phyloP scores from a whole-genome alignment of 2,888 invertebrate species.

The Brenthis daphne region DNA sequence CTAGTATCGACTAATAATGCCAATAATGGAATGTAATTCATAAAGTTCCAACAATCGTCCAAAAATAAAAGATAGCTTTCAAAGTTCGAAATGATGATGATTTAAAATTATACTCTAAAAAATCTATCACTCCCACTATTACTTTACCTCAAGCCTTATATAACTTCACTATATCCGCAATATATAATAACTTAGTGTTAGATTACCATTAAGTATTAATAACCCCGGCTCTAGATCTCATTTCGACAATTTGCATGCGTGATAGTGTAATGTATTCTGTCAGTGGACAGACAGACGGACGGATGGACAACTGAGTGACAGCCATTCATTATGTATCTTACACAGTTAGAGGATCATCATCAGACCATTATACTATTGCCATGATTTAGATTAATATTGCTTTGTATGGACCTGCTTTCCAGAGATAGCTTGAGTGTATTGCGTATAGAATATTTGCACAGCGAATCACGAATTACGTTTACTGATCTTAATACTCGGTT shows the following conservation, averaged over 20 bases:
- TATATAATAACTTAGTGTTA: background rate
- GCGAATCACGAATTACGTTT: background rate
- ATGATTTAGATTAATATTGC: constrained; percentile 17
- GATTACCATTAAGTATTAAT: constrained; percentile 8
- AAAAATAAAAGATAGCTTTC: no score
- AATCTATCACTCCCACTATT: no score
- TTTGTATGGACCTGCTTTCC: background rate
- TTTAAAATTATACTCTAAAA: no score
- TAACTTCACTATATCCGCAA: background rate
- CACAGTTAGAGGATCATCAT: constrained; percentile 12
- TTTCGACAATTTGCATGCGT: constrained; percentile 18
- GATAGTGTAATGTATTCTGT: constrained; percentile 19
- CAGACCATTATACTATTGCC: constrained; percentile 8
- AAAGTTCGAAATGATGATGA: no score
- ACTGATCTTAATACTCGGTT: no score
- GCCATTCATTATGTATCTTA: constrained; percentile 26
- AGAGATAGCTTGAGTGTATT: background rate
- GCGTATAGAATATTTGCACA: background rate
- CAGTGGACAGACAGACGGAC: constrained; percentile 11
- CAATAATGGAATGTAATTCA: no score
- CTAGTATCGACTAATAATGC: no score
- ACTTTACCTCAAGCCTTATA: no score
- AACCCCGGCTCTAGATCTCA: constrained; percentile 8
- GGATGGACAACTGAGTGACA: constrained; percentile 28
- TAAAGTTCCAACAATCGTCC: no score